These are phyloP conservation scores for Lysandra coridon DNA, from an alignment of 2,888 invertebrate genomes.

Conservation along the genomic window DNA sequence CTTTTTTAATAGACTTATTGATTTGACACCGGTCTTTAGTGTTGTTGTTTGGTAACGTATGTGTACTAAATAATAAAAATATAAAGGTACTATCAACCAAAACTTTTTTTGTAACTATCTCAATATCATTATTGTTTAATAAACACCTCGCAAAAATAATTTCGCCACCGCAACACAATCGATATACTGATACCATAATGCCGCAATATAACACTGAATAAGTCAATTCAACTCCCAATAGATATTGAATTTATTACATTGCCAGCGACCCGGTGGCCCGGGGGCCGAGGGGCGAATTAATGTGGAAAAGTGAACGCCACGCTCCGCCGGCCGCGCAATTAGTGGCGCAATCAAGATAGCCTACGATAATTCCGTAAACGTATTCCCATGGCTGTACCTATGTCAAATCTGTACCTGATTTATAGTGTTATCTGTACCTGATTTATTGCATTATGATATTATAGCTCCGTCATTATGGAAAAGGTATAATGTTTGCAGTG, in stretches of 20 bases:
- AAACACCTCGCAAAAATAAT: background rate
- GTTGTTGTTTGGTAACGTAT: too few relatives aligned
- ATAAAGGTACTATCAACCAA: background rate
- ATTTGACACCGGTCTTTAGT: too few relatives aligned
- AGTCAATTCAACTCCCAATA: constrained; percentile 36
- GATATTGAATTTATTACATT: constrained; percentile 46
- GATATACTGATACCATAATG: constrained; percentile 9
- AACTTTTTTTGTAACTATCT: background rate
- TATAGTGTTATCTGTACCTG: constrained; percentile 21
- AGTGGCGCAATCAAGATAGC: constrained; percentile 62
- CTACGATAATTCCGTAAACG: constrained; percentile 54
- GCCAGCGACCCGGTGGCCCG: constrained; percentile 42
- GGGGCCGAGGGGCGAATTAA: constrained; percentile 42
- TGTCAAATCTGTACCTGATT: constrained; percentile 35
- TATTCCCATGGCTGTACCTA: constrained; percentile 47
- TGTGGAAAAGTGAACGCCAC: constrained; percentile 48
- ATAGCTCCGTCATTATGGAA: background rate
- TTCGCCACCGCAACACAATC: background rate
- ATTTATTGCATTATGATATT: constrained; percentile 6
- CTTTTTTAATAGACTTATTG: too few relatives aligned
- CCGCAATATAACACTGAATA: constrained; percentile 23
- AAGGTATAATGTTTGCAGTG: background rate
- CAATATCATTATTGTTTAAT: background rate
- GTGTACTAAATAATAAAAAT: background rate
- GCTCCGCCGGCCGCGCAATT: constrained; percentile 53